Percentiles rank a stretch among this genome's conserved stretches.
phyloP scores from a whole-genome alignment of 2,888 invertebrate species.

The Gymnosoma rotundatum region DNA sequence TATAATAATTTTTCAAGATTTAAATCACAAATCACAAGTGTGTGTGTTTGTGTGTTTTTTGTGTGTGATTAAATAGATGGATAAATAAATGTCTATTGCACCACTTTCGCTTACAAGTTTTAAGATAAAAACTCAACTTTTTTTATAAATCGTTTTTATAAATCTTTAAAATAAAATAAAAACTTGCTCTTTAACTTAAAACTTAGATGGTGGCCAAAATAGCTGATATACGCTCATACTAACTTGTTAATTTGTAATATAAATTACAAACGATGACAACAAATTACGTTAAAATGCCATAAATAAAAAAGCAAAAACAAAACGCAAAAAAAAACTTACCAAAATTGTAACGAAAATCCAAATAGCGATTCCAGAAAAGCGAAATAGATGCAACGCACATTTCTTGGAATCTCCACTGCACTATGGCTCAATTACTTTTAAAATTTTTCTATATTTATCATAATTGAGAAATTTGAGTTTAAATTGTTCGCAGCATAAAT shows the following conservation, averaged over 20 bases:
- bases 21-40: conserved; percentile 6
- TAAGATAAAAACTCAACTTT: conserved; percentile 38
- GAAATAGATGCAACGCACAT: conserved; percentile 28
- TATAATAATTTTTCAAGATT: conserved; percentile 37
- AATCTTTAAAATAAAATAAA: background rate
- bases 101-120: conserved; percentile 64
- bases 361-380: conserved; percentile 27
- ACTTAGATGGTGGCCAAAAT: conserved; percentile 56
- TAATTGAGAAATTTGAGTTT: too few species aligned
- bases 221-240: conserved; percentile 15
- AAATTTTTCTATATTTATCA: too few species aligned
- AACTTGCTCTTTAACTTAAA: conserved; percentile 56
- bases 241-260: conserved; percentile 54
- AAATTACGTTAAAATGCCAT: conserved; percentile 66
- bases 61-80: background rate
- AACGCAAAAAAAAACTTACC: conserved; percentile 18
- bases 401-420: background rate
- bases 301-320: conserved; percentile 52
- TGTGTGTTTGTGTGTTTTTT: background rate
- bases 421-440: background rate
- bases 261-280: conserved; percentile 67
- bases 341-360: conserved; percentile 34
- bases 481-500: too few species aligned
- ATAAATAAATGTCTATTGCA: conserved; percentile 32
- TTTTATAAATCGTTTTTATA: conserved; percentile 6